A percentile compares a stretch with the other conserved stretches of the same genome.
Evolutionary conservation across 2,888 invertebrate genomes (phyloP).

Genomic region (Pecten maximus): DNA sequence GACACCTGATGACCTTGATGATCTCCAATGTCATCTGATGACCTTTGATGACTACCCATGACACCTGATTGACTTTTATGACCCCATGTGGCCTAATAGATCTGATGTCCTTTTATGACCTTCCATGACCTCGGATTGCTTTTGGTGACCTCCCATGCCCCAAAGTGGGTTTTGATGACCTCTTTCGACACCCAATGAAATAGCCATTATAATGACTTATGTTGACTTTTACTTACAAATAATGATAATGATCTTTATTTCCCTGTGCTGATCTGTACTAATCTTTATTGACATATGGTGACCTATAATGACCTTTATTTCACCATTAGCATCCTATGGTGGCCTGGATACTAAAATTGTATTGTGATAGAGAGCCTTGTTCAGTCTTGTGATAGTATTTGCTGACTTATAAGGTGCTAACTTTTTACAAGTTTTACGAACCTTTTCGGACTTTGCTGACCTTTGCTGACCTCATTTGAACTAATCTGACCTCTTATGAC

Average conservation of each 20-base stretch:
- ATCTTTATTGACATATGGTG: no score
- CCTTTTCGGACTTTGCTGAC: not conserved
- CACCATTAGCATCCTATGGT: no score
- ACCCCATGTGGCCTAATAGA: not conserved
- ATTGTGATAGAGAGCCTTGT: no score
- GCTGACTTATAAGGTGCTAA: not conserved
- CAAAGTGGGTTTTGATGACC: no score
- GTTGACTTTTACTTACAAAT: not conserved
- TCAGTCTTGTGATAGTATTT: no score
- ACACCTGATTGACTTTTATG: not conserved
- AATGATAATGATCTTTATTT: not conserved
- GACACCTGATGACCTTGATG: not conserved
- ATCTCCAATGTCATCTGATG: not conserved
- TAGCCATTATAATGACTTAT: not conserved
- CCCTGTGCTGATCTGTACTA: no score
- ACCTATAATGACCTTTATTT: no score
- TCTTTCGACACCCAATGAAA: not conserved
- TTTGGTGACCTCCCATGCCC: not conserved
- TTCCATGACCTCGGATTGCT: not conserved
- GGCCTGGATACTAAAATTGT: no score
- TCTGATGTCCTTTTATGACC: not conserved
- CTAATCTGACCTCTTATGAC: not conserved
- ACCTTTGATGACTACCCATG: not conserved
- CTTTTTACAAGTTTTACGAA: not conserved
- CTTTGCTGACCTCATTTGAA: not conserved